These are phyloP conservation scores for Pristionchus arcanus DNA, from an alignment of 2,888 invertebrate genomes.

Conservation along the genomic window DNA sequence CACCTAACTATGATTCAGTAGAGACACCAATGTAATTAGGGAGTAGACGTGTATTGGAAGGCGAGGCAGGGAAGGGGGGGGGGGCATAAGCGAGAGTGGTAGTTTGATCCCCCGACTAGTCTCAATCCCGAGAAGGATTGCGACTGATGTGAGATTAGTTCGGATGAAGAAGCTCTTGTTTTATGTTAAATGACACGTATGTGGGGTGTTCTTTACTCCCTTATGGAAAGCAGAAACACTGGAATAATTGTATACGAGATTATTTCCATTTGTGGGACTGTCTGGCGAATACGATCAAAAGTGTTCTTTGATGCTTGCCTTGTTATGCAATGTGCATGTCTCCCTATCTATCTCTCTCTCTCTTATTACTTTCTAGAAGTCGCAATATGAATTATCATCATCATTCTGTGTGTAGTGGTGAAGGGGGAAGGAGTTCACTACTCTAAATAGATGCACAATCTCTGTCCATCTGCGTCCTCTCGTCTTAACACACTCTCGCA, in stretches of 20 bases:
- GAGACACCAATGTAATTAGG: background rate
- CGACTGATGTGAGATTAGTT: background rate
- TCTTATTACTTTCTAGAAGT: background rate
- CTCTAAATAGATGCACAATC: background rate
- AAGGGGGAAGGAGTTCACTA: background rate
- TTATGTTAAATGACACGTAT: background rate
- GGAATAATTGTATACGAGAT: background rate
- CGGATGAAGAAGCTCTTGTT: background rate
- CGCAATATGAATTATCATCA: background rate
- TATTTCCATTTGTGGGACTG: background rate
- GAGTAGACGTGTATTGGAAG: background rate
- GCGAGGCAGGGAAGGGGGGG: background rate
- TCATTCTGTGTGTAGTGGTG: background rate
- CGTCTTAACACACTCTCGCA: background rate
- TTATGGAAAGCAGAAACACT: background rate
- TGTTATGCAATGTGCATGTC: background rate
- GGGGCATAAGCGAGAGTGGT: background rate
- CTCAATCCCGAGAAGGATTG: background rate
- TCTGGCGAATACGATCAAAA: background rate
- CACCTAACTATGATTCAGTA: slow-evolving; percentile 3
- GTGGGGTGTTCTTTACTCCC: background rate
- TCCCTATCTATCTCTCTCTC: background rate
- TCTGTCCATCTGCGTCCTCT: background rate
- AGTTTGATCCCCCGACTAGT: background rate
- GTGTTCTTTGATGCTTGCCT: background rate